Evolutionary conservation across 2,797 vertebrate species (phyloP).

Genomic region (Mallotus villosus): DNA sequence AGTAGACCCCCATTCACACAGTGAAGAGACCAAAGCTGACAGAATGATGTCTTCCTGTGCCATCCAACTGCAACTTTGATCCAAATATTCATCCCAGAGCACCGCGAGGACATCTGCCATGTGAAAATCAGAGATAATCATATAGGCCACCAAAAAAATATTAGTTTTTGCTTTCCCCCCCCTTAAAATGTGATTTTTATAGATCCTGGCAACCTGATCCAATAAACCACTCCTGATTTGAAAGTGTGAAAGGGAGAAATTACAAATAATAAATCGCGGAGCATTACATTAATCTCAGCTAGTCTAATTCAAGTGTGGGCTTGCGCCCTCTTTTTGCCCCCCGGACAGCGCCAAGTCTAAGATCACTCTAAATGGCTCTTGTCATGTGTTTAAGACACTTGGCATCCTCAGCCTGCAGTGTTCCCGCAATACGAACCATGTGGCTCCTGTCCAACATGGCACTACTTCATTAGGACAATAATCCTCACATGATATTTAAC

Average conservation of each 20-base stretch:
- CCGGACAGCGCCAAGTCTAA: constrained; percentile 75
- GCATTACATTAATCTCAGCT: constrained; percentile 78
- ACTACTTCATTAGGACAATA: constrained; percentile 62
- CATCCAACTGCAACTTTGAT: constrained; percentile 66
- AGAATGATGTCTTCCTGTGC: constrained; percentile 70
- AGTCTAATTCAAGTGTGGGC: constrained; percentile 78
- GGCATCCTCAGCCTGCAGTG: constrained; percentile 67
- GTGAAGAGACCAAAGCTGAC: constrained; percentile 68
- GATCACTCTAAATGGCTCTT: constrained; percentile 79
- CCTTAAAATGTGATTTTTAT: constrained; percentile 73
- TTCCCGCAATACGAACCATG: constrained; percentile 55
- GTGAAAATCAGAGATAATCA: constrained; percentile 78
- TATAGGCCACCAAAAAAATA: constrained; percentile 70
- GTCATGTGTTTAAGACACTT: constrained; percentile 80
- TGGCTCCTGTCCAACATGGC: constrained; percentile 60
- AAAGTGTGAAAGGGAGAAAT: constrained; percentile 54
- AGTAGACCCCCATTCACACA: constrained; percentile 55
- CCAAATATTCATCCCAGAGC: constrained; percentile 68
- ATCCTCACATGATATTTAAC: neutral
- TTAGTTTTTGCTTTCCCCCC: constrained; percentile 47
- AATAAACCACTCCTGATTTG: constrained; percentile 75
- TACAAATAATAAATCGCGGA: constrained; percentile 3
- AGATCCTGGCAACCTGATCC: constrained; percentile 77
- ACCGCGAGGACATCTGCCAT: constrained; percentile 68
- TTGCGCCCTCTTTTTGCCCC: constrained; percentile 71